These are phyloP conservation scores for Exephanes ischioxanthus DNA, from an alignment of 2,888 invertebrate species.

Conservation along the genomic window DNA sequence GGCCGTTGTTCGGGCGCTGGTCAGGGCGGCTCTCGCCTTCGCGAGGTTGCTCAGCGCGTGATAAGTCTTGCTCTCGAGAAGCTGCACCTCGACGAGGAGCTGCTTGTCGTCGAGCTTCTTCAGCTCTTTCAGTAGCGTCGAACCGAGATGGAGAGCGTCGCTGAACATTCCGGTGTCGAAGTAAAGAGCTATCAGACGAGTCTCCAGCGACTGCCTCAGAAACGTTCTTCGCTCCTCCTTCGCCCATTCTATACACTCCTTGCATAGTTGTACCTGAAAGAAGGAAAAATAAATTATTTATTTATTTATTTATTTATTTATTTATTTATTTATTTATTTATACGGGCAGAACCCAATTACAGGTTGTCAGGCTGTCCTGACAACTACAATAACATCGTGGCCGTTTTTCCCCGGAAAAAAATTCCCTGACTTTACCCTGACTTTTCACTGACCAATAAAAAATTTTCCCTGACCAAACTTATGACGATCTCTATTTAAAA, in stretches of 20 bases:
- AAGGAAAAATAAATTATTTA: neutral
- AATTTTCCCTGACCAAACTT: too few relatives aligned
- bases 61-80: conserved; percentile 99
- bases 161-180: conserved; percentile 96
- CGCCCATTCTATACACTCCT: conserved; percentile 99
- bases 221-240: conserved; percentile 99
- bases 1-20: conserved; percentile 99
- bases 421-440: too few relatives aligned
- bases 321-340: too few relatives aligned
- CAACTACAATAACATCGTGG: too few relatives aligned
- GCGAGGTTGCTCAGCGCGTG: conserved; percentile 98
- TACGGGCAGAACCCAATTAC: too few relatives aligned
- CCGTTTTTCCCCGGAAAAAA: too few relatives aligned
- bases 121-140: conserved; percentile 95
- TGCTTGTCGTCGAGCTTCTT: conserved; percentile 99
- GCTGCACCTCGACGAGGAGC: conserved; percentile 98
- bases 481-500: too few relatives aligned
- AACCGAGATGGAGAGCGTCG: conserved; percentile 94
- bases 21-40: conserved; percentile 97
- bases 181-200: conserved; percentile 97
- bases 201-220: conserved; percentile 97
- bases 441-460: too few relatives aligned
- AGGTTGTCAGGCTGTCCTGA: too few relatives aligned
- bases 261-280: conserved; percentile 91
- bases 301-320: too few relatives aligned